Percentiles rank a stretch among this genome's conserved stretches.
Evolutionary conservation across 92 coral and sea anemone species (phyloP).

Genomic region (Siderastrea siderea): DNA sequence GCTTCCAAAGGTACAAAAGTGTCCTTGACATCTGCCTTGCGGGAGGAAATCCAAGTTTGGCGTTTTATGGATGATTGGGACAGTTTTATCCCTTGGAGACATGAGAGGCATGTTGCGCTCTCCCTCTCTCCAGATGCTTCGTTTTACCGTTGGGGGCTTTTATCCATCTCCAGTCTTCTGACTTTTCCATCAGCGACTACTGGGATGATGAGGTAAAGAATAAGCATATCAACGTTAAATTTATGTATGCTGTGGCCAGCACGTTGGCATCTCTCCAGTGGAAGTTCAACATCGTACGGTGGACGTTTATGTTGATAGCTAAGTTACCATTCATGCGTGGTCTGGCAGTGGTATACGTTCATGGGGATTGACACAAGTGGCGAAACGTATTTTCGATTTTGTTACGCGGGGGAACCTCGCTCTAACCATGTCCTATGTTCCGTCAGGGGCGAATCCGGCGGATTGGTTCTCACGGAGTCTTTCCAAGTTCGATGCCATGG

Average conservation of each 20-base stretch:
- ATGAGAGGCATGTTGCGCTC: conserved; percentile 40
- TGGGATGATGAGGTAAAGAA: conserved; percentile 28
- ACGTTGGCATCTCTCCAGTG: conserved; percentile 1
- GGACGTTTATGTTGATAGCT: conserved; percentile 28
- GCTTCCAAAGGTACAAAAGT: neutral
- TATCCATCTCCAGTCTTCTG: conserved; percentile 30
- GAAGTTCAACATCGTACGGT: neutral
- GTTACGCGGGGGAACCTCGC: neutral
- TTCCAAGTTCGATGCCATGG: no score
- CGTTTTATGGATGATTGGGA: conserved; percentile 37
- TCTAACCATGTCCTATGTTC: conserved; percentile 1
- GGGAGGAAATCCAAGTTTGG: conserved; percentile 29
- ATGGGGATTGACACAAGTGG: neutral
- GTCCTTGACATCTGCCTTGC: no score
- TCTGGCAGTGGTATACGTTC: neutral
- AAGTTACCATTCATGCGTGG: conserved; percentile 1
- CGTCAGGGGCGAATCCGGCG: no score
- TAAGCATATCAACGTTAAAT: conserved; percentile 18
- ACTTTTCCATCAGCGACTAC: conserved; percentile 40
- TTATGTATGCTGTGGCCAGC: conserved; percentile 12
- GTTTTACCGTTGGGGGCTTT: conserved; percentile 26
- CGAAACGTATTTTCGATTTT: conserved; percentile 9
- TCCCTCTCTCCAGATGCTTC: conserved; percentile 49
- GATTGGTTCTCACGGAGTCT: no score
- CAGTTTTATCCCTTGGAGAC: conserved; percentile 21